Evolutionary conservation across 2,113 vertebrate species (phyloP), one percentile per base, ranked within the genome.

Genomic region (Pagrus major): DNA sequence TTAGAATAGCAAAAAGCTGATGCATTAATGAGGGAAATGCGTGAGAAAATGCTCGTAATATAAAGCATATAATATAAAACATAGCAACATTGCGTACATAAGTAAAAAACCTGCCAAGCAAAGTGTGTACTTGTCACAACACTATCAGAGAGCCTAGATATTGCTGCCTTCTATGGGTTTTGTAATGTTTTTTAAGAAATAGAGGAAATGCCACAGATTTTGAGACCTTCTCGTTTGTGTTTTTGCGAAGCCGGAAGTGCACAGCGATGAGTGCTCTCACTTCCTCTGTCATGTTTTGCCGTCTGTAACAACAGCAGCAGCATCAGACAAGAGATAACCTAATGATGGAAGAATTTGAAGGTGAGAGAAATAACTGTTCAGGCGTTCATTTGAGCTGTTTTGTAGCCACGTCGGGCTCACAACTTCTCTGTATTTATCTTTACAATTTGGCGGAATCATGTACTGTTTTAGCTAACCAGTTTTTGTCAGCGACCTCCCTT

Each of bases 311-410:
- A 73, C 73, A 49, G 68, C 29, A 49, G 68, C 29, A 47, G 56
- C 61, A 84, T 85, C 87, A 89, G 73, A 84, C 76, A 49, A 85
- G 55, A 39, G 47, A 65, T 29, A 81, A 91, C 70, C 42, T 46
- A 76, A 90, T 78, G 81, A 97, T 97, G 96, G 96, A 96, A 73
- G 95, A 94, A 76, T 87, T 93, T 66, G 95, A 94, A 83, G 96
- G 96, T 96, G 89, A 94, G 85, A 20, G 0, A n/a, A 73, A 44
- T 65, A 15, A 1, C 1, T 3, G 7, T 37, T 21, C 8, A 7
- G 29, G 7, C 4, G n/a, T 71, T 73, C 41, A 27, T 60, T 82
- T 31, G 0, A 15, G 11, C 4, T 9, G 4, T 70, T 49, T 20
- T 2, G 5, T 35, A 5, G 5, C 9, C 39, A 21, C 23, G 6